These are phyloP conservation scores for Ornithoptera priamus DNA, from an alignment of 2,888 invertebrate species.

Conservation along the genomic window DNA sequence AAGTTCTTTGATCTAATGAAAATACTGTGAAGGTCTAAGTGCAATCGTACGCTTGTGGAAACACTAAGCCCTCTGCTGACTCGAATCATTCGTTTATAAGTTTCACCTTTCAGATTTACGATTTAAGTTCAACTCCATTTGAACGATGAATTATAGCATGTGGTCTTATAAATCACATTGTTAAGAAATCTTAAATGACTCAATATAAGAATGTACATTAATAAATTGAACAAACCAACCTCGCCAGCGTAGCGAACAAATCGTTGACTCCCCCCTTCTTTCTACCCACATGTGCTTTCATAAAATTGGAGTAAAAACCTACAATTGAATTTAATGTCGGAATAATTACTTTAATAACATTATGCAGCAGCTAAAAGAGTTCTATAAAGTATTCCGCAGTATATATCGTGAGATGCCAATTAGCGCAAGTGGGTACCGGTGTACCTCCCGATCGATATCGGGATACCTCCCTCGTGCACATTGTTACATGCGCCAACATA, in stretches of 20 bases:
- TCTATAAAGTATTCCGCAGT: neutral
- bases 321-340: too few relatives aligned
- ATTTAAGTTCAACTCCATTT: neutral
- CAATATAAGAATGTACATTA: neutral
- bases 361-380: neutral
- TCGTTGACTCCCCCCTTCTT: too few relatives aligned
- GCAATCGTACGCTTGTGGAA: neutral
- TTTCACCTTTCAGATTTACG: neutral
- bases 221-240: too few relatives aligned
- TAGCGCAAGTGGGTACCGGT: conserved; percentile 14
- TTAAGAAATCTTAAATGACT: neutral
- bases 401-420: conserved; percentile 20
- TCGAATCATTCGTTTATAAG: neutral
- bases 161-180: neutral
- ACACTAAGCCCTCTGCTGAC: too few relatives aligned
- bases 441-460: conserved; percentile 12
- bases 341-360: too few relatives aligned
- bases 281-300: too few relatives aligned
- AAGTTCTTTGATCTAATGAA: neutral
- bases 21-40: neutral
- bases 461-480: conserved; percentile 6
- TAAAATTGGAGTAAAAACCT: too few relatives aligned
- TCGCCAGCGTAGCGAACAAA: too few relatives aligned
- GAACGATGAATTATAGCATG: neutral
- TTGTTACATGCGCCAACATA: conserved; percentile 20